Evolutionary conservation across 2,888 invertebrate species (phyloP).

Genomic region (Podotricha telesiphe): DNA sequence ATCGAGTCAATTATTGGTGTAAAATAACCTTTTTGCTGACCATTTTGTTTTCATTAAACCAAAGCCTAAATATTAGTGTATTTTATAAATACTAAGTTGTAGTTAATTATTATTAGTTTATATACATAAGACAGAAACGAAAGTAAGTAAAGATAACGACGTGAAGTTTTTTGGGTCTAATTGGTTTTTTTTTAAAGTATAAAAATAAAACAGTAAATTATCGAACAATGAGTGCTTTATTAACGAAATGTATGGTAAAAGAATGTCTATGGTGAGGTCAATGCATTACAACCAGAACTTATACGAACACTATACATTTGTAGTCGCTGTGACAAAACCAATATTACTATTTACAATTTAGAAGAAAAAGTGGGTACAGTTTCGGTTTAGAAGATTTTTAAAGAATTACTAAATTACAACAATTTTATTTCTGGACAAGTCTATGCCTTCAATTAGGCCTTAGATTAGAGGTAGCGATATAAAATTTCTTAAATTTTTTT

Average conservation of each 20-base stretch:
- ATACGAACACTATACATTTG: slow-evolving; percentile 49
- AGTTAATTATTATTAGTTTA: background rate
- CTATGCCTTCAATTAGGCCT: slow-evolving; percentile 59
- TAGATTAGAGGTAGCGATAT: slow-evolving; percentile 55
- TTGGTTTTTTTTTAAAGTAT: background rate
- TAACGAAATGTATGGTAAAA: slow-evolving; percentile 80
- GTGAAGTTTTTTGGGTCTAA: background rate
- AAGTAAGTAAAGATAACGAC: background rate
- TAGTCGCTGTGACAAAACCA: slow-evolving; percentile 44
- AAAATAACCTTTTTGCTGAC: slow-evolving; percentile 56
- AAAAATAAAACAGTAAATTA: slow-evolving; percentile 36
- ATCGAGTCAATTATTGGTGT: slow-evolving; percentile 89
- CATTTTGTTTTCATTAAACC: background rate
- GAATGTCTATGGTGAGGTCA: slow-evolving; percentile 75
- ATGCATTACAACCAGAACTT: slow-evolving; percentile 71
- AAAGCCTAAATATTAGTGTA: background rate
- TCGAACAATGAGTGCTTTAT: slow-evolving; percentile 83
- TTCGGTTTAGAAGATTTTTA: slow-evolving; percentile 51
- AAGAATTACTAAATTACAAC: slow-evolving; percentile 57
- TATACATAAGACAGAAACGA: background rate
- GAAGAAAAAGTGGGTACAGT: slow-evolving; percentile 66
- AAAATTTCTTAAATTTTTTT: slow-evolving; percentile 39
- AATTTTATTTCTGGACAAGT: slow-evolving; percentile 52
- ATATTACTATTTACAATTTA: slow-evolving; percentile 43
- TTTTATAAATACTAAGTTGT: background rate